These are phyloP conservation scores for Phengaris arion DNA, from an alignment of 2,888 invertebrate genomes.

Conservation along the genomic window DNA sequence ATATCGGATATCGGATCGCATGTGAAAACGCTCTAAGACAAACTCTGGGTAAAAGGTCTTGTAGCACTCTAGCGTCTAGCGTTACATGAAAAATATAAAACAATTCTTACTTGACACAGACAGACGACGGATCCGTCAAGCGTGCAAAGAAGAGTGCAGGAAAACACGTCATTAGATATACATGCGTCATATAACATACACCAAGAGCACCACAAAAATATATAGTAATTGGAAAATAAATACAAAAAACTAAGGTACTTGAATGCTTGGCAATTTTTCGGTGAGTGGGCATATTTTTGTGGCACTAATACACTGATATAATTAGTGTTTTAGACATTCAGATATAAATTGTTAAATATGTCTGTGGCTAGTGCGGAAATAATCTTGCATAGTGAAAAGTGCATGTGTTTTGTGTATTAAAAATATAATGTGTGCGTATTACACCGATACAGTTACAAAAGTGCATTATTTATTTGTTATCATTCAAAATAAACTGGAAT, in stretches of 20 bases:
- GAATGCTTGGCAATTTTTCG: too few species aligned
- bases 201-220: slow-evolving; percentile 20
- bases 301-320: slow-evolving; percentile 23
- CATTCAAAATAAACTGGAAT: too few species aligned
- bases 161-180: slow-evolving; percentile 40
- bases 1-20: too few species aligned
- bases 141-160: slow-evolving; percentile 39
- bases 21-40: too few species aligned
- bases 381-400: slow-evolving; percentile 15
- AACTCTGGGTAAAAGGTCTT: neutral
- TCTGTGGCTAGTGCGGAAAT: neutral
- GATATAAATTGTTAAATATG: neutral
- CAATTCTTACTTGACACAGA: slow-evolving; percentile 44
- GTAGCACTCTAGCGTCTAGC: slow-evolving; percentile 3
- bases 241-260: too few species aligned
- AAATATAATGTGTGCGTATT: neutral
- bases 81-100: slow-evolving; percentile 33
- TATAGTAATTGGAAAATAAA: neutral
- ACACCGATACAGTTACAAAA: slow-evolving; percentile 4
- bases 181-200: slow-evolving; percentile 33
- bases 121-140: slow-evolving; percentile 42
- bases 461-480: neutral
- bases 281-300: neutral
- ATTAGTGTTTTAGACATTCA: slow-evolving; percentile 2
- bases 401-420: neutral